A percentile compares a stretch with the other conserved stretches of the same genome.
These are phyloP conservation scores for Ibycter americanus DNA, from an alignment of 2,797 vertebrate genomes.

Conservation along the genomic window DNA sequence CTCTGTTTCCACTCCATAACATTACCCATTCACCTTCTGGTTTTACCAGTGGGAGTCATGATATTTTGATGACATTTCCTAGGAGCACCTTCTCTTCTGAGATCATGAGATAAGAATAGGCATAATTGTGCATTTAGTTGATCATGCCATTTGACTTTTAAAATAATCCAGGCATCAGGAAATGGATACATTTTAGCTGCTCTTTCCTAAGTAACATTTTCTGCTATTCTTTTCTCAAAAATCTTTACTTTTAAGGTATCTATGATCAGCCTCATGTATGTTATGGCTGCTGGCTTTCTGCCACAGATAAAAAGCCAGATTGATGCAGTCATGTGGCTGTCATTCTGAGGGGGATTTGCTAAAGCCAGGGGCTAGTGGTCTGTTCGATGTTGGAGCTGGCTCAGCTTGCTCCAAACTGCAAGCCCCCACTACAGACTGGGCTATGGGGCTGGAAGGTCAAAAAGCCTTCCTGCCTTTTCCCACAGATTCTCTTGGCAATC, in stretches of 20 bases:
- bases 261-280: not conserved
- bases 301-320: not conserved
- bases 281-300: not conserved
- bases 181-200: not conserved
- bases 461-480: not conserved
- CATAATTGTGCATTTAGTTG: slow-evolving; percentile 28
- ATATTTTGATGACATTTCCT: slow-evolving; percentile 61
- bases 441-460: not conserved
- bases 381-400: accelerated
- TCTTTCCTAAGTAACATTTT: not conserved
- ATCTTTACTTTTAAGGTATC: not conserved
- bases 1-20: not conserved
- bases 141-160: slow-evolving; percentile 29
- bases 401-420: not conserved
- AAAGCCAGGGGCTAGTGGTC: accelerated
- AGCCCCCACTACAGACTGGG: accelerated
- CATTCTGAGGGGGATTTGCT: not conserved
- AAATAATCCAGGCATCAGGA: not conserved
- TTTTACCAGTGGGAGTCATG: slow-evolving; percentile 45
- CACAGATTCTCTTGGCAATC: not conserved
- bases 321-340: not conserved
- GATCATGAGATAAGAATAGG: slow-evolving; percentile 31
- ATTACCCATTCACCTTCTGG: not conserved
- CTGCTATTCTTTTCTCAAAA: not conserved
- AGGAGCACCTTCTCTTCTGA: slow-evolving; percentile 6